These are phyloP conservation scores for Plodia interpunctella DNA, from an alignment of 1,140 invertebrate species.

Conservation along the genomic window DNA sequence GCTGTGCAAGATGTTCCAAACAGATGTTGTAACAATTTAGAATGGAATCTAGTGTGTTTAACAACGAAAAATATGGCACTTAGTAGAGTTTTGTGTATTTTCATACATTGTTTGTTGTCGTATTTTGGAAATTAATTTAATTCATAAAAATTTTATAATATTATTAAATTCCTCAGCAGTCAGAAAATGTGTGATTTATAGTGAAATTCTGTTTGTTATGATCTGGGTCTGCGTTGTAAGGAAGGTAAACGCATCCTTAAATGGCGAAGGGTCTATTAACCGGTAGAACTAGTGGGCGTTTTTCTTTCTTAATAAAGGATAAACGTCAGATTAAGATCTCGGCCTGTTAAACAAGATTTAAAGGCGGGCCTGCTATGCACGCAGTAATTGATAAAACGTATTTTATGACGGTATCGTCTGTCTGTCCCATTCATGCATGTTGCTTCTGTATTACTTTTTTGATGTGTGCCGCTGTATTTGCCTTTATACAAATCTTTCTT, in stretches of 20 bases:
- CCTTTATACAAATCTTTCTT: not conserved
- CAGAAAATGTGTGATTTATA: no score
- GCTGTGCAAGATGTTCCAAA: no score
- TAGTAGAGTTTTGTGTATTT: no score
- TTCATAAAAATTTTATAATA: no score
- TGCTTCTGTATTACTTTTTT: not conserved
- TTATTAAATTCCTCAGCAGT: no score
- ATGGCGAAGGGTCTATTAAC: constrained; percentile 21
- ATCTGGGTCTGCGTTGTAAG: constrained; percentile 21
- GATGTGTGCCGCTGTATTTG: constrained; percentile 1
- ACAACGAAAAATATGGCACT: no score
- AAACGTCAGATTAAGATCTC: constrained; percentile 35
- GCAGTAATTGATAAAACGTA: constrained; percentile 19
- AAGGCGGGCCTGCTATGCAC: constrained; percentile 18
- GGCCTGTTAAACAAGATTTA: constrained; percentile 23
- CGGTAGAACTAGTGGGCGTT: constrained; percentile 22
- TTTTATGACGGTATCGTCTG: constrained; percentile 3
- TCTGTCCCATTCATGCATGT: not conserved
- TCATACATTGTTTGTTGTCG: no score
- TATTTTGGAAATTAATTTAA: no score
- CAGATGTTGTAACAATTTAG: no score
- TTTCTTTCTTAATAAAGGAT: constrained; percentile 28
- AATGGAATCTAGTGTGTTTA: no score
- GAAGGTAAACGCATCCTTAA: constrained; percentile 17
- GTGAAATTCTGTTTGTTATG: constrained; percentile 15